Evolutionary conservation across 2,797 vertebrate genomes (phyloP).

Genomic region (Sebastes steindachneri): DNA sequence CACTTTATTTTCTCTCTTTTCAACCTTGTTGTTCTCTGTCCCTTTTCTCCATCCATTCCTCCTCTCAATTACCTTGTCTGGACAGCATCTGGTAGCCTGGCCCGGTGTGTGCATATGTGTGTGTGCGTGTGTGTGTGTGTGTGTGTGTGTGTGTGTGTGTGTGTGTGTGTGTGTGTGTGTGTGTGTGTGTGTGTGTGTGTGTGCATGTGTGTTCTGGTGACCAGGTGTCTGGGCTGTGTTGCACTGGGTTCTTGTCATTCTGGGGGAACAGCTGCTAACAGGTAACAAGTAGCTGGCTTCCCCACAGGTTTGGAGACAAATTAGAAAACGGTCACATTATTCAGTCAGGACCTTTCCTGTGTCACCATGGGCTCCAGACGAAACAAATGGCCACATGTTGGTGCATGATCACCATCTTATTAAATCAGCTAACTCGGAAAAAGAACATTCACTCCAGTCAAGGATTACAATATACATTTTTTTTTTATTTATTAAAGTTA

Average conservation of each 20-base stretch:
- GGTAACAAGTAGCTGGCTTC: constrained; percentile 57
- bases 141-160: constrained; percentile 8
- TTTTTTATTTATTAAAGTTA: too few relatives aligned
- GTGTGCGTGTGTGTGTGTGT: background rate
- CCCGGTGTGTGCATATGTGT: background rate
- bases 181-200: constrained; percentile 1
- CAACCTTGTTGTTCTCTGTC: constrained; percentile 15
- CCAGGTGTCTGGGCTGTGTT: constrained; percentile 45
- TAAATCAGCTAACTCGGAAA: background rate
- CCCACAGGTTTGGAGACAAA: constrained; percentile 52
- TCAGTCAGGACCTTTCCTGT: constrained; percentile 33
- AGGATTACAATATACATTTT: too few relatives aligned
- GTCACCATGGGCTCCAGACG: constrained; percentile 9
- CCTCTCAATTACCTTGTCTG: constrained; percentile 54
- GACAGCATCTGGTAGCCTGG: constrained; percentile 56
- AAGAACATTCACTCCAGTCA: background rate
- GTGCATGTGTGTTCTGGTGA: background rate
- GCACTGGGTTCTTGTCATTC: constrained; percentile 50
- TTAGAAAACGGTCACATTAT: constrained; percentile 51
- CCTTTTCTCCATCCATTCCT: constrained; percentile 24
- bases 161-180: background rate
- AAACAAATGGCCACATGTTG: constrained; percentile 29
- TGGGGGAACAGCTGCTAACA: constrained; percentile 57
- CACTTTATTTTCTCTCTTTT: constrained; percentile 14
- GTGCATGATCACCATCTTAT: constrained; percentile 3